Evolutionary conservation across 2,888 invertebrate genomes (phyloP), one percentile per base, ranked within the genome.

Genomic region (Therioaphis trifolii): DNA sequence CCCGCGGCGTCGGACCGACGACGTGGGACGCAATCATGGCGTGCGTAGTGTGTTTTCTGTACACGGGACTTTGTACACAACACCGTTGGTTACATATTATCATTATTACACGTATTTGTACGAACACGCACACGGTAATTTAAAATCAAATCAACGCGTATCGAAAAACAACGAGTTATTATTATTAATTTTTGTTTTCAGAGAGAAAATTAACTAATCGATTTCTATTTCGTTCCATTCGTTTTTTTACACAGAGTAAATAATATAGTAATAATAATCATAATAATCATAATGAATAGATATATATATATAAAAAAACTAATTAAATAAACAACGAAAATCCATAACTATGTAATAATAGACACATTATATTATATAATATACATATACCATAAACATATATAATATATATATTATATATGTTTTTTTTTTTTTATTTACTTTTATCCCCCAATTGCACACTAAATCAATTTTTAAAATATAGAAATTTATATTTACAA

Each of bases 261-360:
- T 71, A 72, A 72, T 79, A 79, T 78, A 55, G 55, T 66, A 49
- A 40, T 78, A 79, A 55, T 78, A 63, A 78, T 78, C 11, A 63
- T 63, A 61, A 46, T 63, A 63, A 27, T 43, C 15, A 24, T 75
- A 55, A 15, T 15, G 35, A 40, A 68, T 68, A 35, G 40, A 68
- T 68, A 21, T 68, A 40, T 68, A 68, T 63, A 40, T 68, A 68
- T 40, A 77, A 77, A 79, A 79, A 79, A 68, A 69, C 79, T 79
- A 79, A 71, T 58, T 79, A 79, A 69, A 79, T 58, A 71, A 79
- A 79, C 71, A 79, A 79, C 79, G 69, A 79, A 79, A 78, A 79
- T 79, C 58, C 79, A 46, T 79, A 79, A 79, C 79, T 79, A n/a
- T n/a, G n/a, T n/a, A 68, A 52, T 68, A 78, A 68, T 77, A 77